A percentile compares a stretch with the other conserved stretches of the same genome.
These are phyloP conservation scores for Rhinophrynus dorsalis DNA, from an alignment of 2,797 vertebrate species.

Conservation along the genomic window DNA sequence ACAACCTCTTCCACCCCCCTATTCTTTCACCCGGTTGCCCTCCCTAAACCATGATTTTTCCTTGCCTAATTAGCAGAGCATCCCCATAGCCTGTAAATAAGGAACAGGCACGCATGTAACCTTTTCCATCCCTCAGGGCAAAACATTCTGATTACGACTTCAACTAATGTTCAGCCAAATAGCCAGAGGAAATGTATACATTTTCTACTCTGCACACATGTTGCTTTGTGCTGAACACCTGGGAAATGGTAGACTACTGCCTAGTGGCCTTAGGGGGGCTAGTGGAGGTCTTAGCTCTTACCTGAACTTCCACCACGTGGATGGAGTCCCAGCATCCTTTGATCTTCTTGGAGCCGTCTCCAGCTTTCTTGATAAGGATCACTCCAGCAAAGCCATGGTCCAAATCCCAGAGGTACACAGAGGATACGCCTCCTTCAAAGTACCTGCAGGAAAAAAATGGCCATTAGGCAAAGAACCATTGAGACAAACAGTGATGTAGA, in stretches of 20 bases:
- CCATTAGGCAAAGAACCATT: not conserved
- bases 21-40: not conserved
- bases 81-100: constrained; percentile 32
- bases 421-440: constrained; percentile 97
- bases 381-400: constrained; percentile 98
- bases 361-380: constrained; percentile 98
- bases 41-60: constrained; percentile 32
- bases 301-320: constrained; percentile 99
- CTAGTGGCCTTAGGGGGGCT: not conserved
- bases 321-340: constrained; percentile 99
- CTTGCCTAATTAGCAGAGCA: constrained; percentile 52
- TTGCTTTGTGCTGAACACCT: constrained; percentile 4
- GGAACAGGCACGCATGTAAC: not conserved
- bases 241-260: not conserved
- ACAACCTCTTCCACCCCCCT: not conserved
- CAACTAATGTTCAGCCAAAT: constrained; percentile 53
- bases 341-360: constrained; percentile 98
- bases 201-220: not conserved
- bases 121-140: constrained; percentile 44
- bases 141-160: constrained; percentile 34
- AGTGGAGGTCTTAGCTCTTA: constrained; percentile 53
- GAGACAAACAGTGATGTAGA: too few species aligned
- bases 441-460: constrained; percentile 74
- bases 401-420: constrained; percentile 98
- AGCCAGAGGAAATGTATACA: not conserved